Percentiles rank a stretch among this genome's conserved stretches.
phyloP scores from a whole-genome alignment of 2,888 invertebrate species.

The Apamea crenata region DNA sequence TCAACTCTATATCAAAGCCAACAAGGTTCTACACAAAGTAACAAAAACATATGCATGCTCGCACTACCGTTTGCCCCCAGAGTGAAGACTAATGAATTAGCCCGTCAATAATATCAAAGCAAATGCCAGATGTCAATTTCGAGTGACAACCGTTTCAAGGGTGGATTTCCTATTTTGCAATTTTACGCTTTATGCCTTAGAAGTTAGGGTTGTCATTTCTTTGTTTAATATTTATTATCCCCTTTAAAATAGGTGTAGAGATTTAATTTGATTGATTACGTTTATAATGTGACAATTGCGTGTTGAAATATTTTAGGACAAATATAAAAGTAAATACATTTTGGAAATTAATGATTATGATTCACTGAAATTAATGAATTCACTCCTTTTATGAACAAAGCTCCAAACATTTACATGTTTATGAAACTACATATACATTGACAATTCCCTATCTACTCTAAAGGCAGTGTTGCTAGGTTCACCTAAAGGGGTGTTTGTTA shows the following conservation, averaged over 20 bases:
- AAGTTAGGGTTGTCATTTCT: slow-evolving; percentile 59
- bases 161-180: slow-evolving; percentile 61
- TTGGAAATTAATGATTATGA: slow-evolving; percentile 16
- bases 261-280: slow-evolving; percentile 80
- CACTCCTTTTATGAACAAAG: slow-evolving; percentile 10
- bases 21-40: slow-evolving; percentile 21
- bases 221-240: slow-evolving; percentile 40
- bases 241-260: slow-evolving; percentile 64
- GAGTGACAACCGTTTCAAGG: slow-evolving; percentile 79
- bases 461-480: neutral
- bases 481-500: neutral
- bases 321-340: slow-evolving; percentile 29
- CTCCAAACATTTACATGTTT: neutral
- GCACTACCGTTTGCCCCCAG: slow-evolving; percentile 68
- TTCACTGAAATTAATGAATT: slow-evolving; percentile 7
- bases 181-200: slow-evolving; percentile 52
- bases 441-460: neutral
- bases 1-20: neutral
- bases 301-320: slow-evolving; percentile 62
- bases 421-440: neutral
- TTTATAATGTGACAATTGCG: slow-evolving; percentile 82
- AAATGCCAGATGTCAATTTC: slow-evolving; percentile 85
- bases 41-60: slow-evolving; percentile 32
- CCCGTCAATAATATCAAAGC: slow-evolving; percentile 85
- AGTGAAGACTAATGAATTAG: slow-evolving; percentile 82